These are phyloP conservation scores for Hemaris fuciformis DNA, from an alignment of 2,888 invertebrate species.

Conservation along the genomic window DNA sequence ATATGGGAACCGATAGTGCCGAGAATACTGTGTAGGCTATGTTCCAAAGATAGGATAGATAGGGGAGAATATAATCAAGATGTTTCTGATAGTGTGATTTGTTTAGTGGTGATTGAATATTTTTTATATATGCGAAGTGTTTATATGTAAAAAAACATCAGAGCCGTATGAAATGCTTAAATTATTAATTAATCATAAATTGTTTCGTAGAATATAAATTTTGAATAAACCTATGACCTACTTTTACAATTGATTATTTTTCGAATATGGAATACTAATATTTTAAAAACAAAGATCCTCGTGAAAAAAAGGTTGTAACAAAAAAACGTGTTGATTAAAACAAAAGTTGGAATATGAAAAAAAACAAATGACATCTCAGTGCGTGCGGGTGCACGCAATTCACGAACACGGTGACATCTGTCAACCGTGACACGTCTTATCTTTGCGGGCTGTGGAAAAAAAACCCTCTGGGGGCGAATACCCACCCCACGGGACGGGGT, in stretches of 20 bases:
- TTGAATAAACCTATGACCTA: no score
- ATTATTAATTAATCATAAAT: no score
- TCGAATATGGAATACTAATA: no score
- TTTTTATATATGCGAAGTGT: no score
- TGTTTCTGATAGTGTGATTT: no score
- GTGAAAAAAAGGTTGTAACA: no score
- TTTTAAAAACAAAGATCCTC: neutral
- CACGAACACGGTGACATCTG: conserved; percentile 72
- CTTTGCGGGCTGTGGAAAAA: conserved; percentile 54
- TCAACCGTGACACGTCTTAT: conserved; percentile 75
- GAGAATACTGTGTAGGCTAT: neutral
- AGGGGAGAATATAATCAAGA: neutral
- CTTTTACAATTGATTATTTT: no score
- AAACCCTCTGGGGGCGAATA: conserved; percentile 59
- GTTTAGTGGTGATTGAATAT: no score
- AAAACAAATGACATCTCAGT: conserved; percentile 48
- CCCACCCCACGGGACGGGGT: conserved; percentile 42
- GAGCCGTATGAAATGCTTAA: no score
- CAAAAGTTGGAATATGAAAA: conserved; percentile 22
- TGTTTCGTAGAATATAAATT: no score
- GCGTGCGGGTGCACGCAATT: conserved; percentile 61
- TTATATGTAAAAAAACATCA: no score
- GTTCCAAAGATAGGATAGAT: neutral
- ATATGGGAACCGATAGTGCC: conserved; percentile 55
- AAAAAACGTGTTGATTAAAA: conserved; percentile 19